Evolutionary conservation across 30 jellyfish, hydroid and myxozoan species (phyloP).

Genomic region (Chironex yamaguchii): DNA sequence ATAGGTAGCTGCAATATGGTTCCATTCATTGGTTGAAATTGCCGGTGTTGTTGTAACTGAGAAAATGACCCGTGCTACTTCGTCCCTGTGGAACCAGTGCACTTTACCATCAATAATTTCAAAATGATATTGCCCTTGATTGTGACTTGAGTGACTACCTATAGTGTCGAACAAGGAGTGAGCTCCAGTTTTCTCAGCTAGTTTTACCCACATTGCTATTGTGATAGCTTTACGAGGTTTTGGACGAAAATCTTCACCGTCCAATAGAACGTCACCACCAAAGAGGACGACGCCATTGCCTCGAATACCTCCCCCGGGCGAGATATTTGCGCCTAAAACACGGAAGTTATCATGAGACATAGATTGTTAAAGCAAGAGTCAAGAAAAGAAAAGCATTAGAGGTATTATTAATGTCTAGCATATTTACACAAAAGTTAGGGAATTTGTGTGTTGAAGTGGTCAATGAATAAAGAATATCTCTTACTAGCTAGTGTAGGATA

Average conservation of each 20-base stretch:
- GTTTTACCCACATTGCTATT: constrained; percentile 88
- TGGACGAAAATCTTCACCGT: constrained; percentile 82
- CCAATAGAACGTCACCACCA: constrained; percentile 94
- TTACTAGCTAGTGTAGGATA: too few species aligned
- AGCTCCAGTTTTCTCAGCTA: constrained; percentile 75
- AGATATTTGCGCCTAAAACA: constrained; percentile 89
- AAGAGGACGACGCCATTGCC: constrained; percentile 93
- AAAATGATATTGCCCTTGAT: constrained; percentile 74
- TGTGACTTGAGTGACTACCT: constrained; percentile 71
- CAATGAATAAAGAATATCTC: too few species aligned
- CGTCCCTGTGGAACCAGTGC: constrained; percentile 90
- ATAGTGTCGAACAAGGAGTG: constrained; percentile 86
- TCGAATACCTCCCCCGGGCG: constrained; percentile 98
- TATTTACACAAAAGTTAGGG: too few species aligned
- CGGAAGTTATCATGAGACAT: too few species aligned
- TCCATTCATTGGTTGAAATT: constrained; percentile 74
- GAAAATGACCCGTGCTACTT: constrained; percentile 71
- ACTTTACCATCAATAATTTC: constrained; percentile 80
- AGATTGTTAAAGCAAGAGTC: too few species aligned
- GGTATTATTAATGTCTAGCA: too few species aligned
- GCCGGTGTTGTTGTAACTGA: constrained; percentile 77
- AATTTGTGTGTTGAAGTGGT: too few species aligned
- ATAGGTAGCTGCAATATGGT: constrained; percentile 84
- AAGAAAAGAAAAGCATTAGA: too few species aligned
- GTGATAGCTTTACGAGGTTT: constrained; percentile 92